Evolutionary conservation across 2,888 invertebrate genomes (phyloP).

Genomic region (Octodonta nipae): DNA sequence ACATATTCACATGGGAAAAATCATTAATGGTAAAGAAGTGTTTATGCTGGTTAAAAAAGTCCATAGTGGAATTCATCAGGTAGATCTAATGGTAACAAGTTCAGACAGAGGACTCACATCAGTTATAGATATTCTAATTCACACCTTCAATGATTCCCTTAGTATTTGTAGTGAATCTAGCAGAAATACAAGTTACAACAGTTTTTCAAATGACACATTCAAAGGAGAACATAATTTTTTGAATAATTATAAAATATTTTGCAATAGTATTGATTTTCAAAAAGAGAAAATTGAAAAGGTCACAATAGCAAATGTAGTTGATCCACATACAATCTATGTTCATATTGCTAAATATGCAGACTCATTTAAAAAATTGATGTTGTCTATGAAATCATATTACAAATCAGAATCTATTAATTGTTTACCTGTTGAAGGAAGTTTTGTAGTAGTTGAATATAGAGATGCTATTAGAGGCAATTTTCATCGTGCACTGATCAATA

Average conservation of each 20-base stretch:
- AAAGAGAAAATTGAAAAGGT: constrained; percentile 38
- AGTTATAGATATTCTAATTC: constrained; percentile 33
- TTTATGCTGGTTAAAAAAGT: constrained; percentile 24
- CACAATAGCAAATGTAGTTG: constrained; percentile 44
- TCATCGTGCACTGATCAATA: constrained; percentile 46
- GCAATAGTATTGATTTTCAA: constrained; percentile 24
- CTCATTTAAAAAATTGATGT: constrained; percentile 17
- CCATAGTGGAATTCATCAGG: constrained; percentile 24
- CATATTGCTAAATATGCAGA: constrained; percentile 34
- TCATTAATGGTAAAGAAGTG: constrained; percentile 44
- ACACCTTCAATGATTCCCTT: constrained; percentile 16
- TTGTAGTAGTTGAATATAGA: constrained; percentile 38
- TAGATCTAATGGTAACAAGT: constrained; percentile 33
- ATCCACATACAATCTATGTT: constrained; percentile 54
- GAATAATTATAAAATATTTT: constrained; percentile 14
- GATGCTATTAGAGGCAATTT: constrained; percentile 35
- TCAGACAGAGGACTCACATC: constrained; percentile 29
- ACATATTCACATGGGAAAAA: constrained; percentile 42
- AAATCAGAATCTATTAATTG: constrained; percentile 11
- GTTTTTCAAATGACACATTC: not conserved
- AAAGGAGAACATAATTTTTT: not conserved
- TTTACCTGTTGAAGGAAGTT: constrained; percentile 34
- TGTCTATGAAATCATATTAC: constrained; percentile 21
- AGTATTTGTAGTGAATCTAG: constrained; percentile 9
- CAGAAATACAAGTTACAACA: too few relatives aligned